phyloP scores from a whole-genome alignment of 2,888 invertebrate species.

The Pasiphila rectangulata region DNA sequence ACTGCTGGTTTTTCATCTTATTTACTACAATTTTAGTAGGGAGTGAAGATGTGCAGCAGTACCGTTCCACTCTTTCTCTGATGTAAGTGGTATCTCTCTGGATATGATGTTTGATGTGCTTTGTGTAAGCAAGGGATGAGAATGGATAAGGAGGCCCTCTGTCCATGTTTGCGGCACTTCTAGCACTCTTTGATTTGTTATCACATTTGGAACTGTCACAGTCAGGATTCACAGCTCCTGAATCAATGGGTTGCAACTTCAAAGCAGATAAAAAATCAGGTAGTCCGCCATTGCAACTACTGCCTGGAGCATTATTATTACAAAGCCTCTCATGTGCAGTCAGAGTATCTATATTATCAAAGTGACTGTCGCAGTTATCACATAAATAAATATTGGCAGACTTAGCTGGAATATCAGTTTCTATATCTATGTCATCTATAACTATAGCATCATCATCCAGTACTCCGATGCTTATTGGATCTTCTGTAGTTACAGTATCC shows the following conservation, averaged over 20 bases:
- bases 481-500: slow-evolving; percentile 21
- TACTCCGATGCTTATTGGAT: slow-evolving; percentile 19
- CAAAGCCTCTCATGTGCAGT: slow-evolving; percentile 73
- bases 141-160: slow-evolving; percentile 73
- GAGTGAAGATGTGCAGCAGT: slow-evolving; percentile 57
- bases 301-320: slow-evolving; percentile 55
- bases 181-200: slow-evolving; percentile 50
- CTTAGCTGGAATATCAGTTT: slow-evolving; percentile 67
- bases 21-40: slow-evolving; percentile 59
- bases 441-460: slow-evolving; percentile 24
- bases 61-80: slow-evolving; percentile 68
- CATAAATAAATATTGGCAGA: slow-evolving; percentile 86
- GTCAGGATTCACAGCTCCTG: slow-evolving; percentile 31
- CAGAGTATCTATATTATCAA: slow-evolving; percentile 74
- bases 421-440: slow-evolving; percentile 13
- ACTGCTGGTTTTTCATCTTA: slow-evolving; percentile 64
- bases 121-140: slow-evolving; percentile 70
- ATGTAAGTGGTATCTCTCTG: slow-evolving; percentile 59
- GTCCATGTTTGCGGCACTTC: slow-evolving; percentile 61
- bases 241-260: slow-evolving; percentile 52
- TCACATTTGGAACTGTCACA: slow-evolving; percentile 39
- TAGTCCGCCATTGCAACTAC: slow-evolving; percentile 51
- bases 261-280: slow-evolving; percentile 67
- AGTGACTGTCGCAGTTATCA: slow-evolving; percentile 88
- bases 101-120: slow-evolving; percentile 55